phyloP scores from a whole-genome alignment of 2,888 invertebrate species.

The Melinopterus prodromus region DNA sequence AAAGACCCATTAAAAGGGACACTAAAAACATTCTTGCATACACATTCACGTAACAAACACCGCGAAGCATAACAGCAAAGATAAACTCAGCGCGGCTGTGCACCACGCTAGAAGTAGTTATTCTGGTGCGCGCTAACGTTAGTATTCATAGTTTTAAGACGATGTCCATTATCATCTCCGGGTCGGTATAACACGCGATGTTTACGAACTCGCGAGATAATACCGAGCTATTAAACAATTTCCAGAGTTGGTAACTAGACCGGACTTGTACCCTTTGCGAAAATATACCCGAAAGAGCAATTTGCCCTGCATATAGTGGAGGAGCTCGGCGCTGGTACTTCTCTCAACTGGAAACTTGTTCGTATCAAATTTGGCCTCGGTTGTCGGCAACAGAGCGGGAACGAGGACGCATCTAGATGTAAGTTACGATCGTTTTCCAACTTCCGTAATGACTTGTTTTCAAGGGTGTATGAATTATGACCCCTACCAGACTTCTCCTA shows the following conservation, averaged over 20 bases:
- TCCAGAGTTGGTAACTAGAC: neutral
- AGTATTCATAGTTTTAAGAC: neutral
- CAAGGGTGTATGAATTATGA: constrained; percentile 35
- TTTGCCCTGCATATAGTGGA: neutral
- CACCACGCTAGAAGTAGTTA: too few relatives aligned
- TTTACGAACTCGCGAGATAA: neutral
- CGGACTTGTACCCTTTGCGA: neutral
- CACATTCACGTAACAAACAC: too few relatives aligned
- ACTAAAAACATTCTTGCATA: too few relatives aligned
- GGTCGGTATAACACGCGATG: neutral
- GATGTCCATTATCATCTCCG: neutral
- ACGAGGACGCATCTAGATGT: constrained; percentile 27
- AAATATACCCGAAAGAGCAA: constrained; percentile 4
- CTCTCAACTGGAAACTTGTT: neutral
- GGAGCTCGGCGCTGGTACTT: neutral
- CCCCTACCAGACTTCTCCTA: neutral
- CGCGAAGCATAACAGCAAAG: too few relatives aligned
- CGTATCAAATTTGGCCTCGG: constrained; percentile 4
- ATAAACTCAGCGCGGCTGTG: too few relatives aligned
- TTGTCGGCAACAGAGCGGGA: neutral
- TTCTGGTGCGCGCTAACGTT: too few relatives aligned
- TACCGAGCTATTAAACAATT: neutral
- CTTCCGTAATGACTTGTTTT: constrained; percentile 54
- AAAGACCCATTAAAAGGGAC: too few relatives aligned
- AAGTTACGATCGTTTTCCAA: constrained; percentile 54